Evolutionary conservation across 2,113 vertebrate species (phyloP), one percentile per base, ranked within the genome.

Genomic region (Heterotilapia buettikoferi): DNA sequence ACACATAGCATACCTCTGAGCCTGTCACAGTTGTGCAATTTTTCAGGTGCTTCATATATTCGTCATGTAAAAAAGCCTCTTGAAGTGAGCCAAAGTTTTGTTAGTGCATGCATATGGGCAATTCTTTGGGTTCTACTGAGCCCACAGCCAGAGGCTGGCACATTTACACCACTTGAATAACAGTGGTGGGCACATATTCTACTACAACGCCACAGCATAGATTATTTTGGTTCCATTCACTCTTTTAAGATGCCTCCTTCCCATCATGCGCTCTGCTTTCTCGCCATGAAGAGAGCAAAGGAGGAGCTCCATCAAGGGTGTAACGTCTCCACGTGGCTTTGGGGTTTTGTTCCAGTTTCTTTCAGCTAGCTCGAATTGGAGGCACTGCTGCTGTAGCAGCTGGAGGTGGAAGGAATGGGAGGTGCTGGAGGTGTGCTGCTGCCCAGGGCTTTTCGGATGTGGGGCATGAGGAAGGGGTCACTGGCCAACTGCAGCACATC

Each of bases 401-500:
- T 97, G 84, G 98, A 98, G 66, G 97, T 98, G 86, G 98, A 98
- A 50, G 98, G 97, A 19, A 97, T 84, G 7, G 97, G 97, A 87
- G 97, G 96, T 68, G 96, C 96, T 36, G 96, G 95, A 79, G 97
- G 96, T 86, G 92, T 54, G 82, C 96, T 97, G 3, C 96, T 97
- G 89, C 97, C 97, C 80, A 98, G 97, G 3, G 98, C 97, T 93
- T 98, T 98, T 82, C 98, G 97, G 91, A 98, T 98, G 87, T 98
- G 97, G 85, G 98, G 98, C 97, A 98, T 97, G 84, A 99, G 95
- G 96, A 98, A 99, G 0, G 98, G 97, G 94, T 99, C 98, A 88
- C 97, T 97, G 92, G 98, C 97, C 95, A 99, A 92, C 96, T 98
- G 98, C 90, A 97, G 97, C 86, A 99, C 98, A 73, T 98, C 98